Percentiles rank a stretch among this genome's conserved stretches.
Conservation (phyloP, 2,113 vertebrate genomes). For the Notothenia coriiceps region DNA sequence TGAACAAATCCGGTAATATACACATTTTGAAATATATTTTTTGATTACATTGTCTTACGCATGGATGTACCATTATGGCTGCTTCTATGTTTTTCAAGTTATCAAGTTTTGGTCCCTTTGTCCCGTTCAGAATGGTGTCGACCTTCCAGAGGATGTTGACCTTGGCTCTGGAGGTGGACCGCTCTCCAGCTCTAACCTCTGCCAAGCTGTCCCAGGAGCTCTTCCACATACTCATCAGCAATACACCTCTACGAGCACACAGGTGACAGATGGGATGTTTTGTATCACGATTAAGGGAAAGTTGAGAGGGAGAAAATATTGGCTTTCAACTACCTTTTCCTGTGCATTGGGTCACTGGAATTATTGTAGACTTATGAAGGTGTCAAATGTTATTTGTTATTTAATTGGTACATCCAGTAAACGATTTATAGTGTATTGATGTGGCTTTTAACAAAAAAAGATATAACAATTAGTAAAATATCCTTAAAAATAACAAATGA, state of each 20-base stretch:
- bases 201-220: conserved; percentile 90
- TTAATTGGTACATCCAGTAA: neutral
- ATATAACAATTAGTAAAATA: neutral
- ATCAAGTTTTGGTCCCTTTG: neutral
- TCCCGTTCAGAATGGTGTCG: conserved; percentile 83
- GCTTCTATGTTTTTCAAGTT: neutral
- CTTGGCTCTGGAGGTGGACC: conserved; percentile 92
- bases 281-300: neutral
- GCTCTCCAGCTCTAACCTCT: conserved; percentile 88
- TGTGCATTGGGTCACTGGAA: neutral
- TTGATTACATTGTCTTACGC: too few relatives aligned
- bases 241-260: conserved; percentile 83
- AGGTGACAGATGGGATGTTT: conserved; percentile 82
- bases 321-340: neutral
- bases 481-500: neutral
- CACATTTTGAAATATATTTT: neutral
- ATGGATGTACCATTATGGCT: neutral
- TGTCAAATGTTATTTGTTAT: neutral
- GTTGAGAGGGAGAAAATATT: neutral
- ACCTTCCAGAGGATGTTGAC: conserved; percentile 93
- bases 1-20: conserved; percentile 76
- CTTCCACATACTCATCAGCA: conserved; percentile 85
- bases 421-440: neutral
- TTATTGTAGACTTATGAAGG: neutral
- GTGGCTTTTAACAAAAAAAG: neutral